These are phyloP conservation scores for Festucalex cinctus DNA, from an alignment of 2,113 vertebrate genomes.

Conservation along the genomic window DNA sequence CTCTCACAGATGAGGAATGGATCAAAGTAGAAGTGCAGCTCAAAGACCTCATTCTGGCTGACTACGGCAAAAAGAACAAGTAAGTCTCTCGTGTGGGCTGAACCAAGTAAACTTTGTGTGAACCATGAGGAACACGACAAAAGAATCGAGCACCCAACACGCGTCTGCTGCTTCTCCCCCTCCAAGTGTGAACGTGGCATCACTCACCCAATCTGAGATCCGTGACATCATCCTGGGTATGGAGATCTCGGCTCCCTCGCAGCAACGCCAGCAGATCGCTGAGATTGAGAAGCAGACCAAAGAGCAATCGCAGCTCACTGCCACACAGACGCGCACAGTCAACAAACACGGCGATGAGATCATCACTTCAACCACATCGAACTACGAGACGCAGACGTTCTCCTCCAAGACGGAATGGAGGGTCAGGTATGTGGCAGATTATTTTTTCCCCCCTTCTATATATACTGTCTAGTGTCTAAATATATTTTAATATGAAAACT, in stretches of 20 bases:
- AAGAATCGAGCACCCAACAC: not conserved
- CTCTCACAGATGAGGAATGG: constrained; percentile 97
- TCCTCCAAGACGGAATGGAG: constrained; percentile 98
- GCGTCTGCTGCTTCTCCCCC: constrained; percentile 18
- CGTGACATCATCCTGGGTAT: constrained; percentile 98
- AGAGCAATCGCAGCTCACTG: constrained; percentile 96
- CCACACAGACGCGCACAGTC: constrained; percentile 95
- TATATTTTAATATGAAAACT: no score
- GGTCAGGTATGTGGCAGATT: constrained; percentile 80
- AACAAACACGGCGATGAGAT: constrained; percentile 99
- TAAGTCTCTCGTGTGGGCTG: constrained; percentile 59
- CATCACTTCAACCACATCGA: constrained; percentile 98
- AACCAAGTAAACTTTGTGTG: not conserved
- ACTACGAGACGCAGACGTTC: constrained; percentile 99
- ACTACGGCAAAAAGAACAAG: constrained; percentile 99
- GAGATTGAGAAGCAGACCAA: constrained; percentile 99
- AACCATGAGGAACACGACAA: not conserved
- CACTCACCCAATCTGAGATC: constrained; percentile 97
- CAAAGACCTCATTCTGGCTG: constrained; percentile 95
- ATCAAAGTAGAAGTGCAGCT: constrained; percentile 99
- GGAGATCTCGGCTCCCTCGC: constrained; percentile 98
- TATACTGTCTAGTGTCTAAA: no score
- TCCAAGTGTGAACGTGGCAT: constrained; percentile 94
- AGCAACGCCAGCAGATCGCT: constrained; percentile 98
- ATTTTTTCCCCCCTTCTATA: not conserved